phyloP scores from a whole-genome alignment of 2,888 invertebrate genomes.

The Netelia fuscicornis region DNA sequence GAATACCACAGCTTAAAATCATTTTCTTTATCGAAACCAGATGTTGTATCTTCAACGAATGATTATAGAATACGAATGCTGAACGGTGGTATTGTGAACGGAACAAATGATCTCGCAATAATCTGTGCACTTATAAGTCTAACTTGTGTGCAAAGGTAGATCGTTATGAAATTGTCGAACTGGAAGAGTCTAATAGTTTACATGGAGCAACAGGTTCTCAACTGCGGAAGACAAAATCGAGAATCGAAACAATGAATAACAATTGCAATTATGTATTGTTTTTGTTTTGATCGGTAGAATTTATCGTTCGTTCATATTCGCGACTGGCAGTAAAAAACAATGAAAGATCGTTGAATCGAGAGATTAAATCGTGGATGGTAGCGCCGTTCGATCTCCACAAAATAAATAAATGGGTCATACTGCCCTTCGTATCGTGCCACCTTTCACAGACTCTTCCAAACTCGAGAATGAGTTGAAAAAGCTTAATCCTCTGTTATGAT shows the following conservation, averaged over 20 bases:
- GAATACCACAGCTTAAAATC: slow-evolving; percentile 61
- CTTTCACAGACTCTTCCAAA: slow-evolving; percentile 5
- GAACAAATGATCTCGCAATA: slow-evolving; percentile 50
- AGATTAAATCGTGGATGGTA: slow-evolving; percentile 39
- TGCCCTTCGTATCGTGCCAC: slow-evolving; percentile 22
- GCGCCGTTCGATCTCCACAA: slow-evolving; percentile 47
- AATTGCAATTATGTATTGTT: slow-evolving; percentile 54
- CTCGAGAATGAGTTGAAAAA: slow-evolving; percentile 32
- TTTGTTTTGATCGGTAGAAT: slow-evolving; percentile 33
- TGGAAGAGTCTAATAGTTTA: slow-evolving; percentile 59
- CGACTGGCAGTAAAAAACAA: slow-evolving; percentile 30
- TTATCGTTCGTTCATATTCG: not conserved
- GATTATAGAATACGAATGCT: slow-evolving; percentile 55
- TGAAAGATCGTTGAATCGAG: slow-evolving; percentile 24
- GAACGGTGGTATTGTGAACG: slow-evolving; percentile 41
- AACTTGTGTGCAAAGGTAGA: slow-evolving; percentile 52
- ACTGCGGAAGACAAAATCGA: slow-evolving; percentile 62
- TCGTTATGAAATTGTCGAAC: slow-evolving; percentile 24
- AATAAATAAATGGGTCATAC: slow-evolving; percentile 27
- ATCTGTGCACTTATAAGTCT: slow-evolving; percentile 61
- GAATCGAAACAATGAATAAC: slow-evolving; percentile 57
- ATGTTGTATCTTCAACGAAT: slow-evolving; percentile 8
- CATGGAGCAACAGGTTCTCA: slow-evolving; percentile 26
- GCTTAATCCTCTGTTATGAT: slow-evolving; percentile 27
- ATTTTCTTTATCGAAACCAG: slow-evolving; percentile 54